Evolutionary conservation across 2,113 vertebrate genomes (phyloP), one percentile per base, ranked within the genome.

Genomic region (Semicossyphus pulcher): DNA sequence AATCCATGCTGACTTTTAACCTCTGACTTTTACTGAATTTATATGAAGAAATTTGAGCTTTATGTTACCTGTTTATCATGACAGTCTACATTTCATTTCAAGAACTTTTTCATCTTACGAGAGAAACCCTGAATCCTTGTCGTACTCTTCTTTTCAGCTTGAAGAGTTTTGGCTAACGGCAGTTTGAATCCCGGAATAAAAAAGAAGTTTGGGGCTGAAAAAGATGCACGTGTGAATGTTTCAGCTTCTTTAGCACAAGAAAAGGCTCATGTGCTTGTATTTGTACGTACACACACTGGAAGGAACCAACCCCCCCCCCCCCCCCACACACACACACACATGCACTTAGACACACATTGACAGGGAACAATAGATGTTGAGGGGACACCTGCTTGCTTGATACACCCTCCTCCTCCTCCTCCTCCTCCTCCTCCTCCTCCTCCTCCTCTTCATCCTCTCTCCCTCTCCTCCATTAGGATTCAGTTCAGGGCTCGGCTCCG

Each of bases 361-460:
- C 39, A 9, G 51, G 67, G 65, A 76, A 83, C 86, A 87, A 87
- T 69, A 58, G 86, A 84, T 44, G 65, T 39, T 62, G 63, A 91
- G 84, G 76, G 83, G 92, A 92, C 93, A 94, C 92, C 90, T 92
- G 92, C 91, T 90, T 64, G 73, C 78, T 78, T 76, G n/a, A 67
- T 70, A 56, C 61, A 39, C 20, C 49, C 51, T 56, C 77, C 83
- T 64, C 45, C 69, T 36, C 75, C 52, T 23, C 62, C 44, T 41
- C 76, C 62, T 61, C 48, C 52, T 48, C 61, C 34, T 23, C 64
- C 36, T 45, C 60, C 70, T 36, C 34, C 34, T 36, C 34, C 34
- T 36, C 34, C 34, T 23, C 64, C 31, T 76, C 58, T 23, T 74
- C 58, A 28, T 42, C 36, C 59, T 39, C 52, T 54, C 52, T 21